Evolutionary conservation across 1,140 invertebrate genomes (phyloP).

Genomic region (Drosophila santomea): DNA sequence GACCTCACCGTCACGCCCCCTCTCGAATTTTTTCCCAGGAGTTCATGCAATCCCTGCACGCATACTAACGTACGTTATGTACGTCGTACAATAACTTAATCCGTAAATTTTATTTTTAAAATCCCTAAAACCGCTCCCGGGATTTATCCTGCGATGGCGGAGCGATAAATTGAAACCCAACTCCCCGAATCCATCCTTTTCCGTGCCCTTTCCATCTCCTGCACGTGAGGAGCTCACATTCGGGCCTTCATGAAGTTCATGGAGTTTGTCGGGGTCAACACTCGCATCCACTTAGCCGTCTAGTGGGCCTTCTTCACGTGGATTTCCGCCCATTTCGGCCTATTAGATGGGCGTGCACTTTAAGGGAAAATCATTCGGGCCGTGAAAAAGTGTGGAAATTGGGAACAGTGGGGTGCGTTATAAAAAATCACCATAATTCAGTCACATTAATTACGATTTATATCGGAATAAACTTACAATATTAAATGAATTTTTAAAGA

Average conservation of each 20-base stretch:
- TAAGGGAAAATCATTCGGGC: constrained; percentile 14
- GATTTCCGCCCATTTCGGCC: constrained; percentile 46
- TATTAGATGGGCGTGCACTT: constrained; percentile 60
- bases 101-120: constrained; percentile 84
- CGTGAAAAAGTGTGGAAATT: constrained; percentile 7
- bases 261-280: constrained; percentile 25
- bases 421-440: background rate
- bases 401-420: constrained; percentile 13
- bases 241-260: constrained; percentile 9
- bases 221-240: constrained; percentile 43
- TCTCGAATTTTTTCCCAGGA: constrained; percentile 14
- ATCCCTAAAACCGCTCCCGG: constrained; percentile 75
- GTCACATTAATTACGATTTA: no score
- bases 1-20: constrained; percentile 65
- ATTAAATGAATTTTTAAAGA: no score
- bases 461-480: no score
- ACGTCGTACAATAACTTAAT: constrained; percentile 81
- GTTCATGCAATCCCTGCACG: constrained; percentile 37
- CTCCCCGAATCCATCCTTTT: constrained; percentile 13
- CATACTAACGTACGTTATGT: constrained; percentile 34
- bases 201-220: background rate
- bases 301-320: constrained; percentile 1
- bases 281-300: constrained; percentile 2
- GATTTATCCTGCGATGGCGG: constrained; percentile 62
- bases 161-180: constrained; percentile 77